Base-by-base conservation (phyloP, 1,140 invertebrate genomes). In the Zaprionus inermis region DNA sequence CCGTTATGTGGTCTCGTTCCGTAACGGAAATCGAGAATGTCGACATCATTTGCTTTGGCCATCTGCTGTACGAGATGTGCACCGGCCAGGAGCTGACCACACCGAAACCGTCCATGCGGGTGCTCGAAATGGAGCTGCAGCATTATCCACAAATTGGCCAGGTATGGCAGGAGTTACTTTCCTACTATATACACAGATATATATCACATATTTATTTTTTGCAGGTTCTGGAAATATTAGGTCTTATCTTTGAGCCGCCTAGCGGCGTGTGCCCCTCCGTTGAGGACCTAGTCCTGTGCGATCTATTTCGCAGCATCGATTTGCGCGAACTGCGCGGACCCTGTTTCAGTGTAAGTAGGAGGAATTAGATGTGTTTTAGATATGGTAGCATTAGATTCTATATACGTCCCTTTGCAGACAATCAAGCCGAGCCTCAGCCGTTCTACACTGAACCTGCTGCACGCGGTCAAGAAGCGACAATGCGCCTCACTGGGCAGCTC, bases 21-120 rank as follows among this genome's bases (percentile, higher is more conserved):
- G 94, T 94, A 24, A 94, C 94, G 52, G 94, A 94, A 7, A 93
- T 95, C 58, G 93, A 93, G 80, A 92, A 92, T 81, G 92, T 94
- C 20, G 97, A 97, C 91, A 94, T 95, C 1, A 93, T 98, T 61
- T 96, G 95, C 68, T 97, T 98, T 86, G 95, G 95, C 4, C 96
- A 97, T 91, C 94, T 98, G 78, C 93, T 98, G 32, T 98, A 97
- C 92, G 97, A 98, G 93, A 98, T 98, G 97, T 96, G 96, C 82
- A 95, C 96, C 22, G 97, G 97, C 34, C 96, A 96, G 74, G 97
- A 97, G 84, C 93, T 98, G 52, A 94, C 95, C 72, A 94, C 94
- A 60, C 94, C 96, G 14, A 94, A 96, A 79, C 96, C 96, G 18
- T 95, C 94, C 70, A 93, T 94, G 74, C 94, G 94, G 69, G 95